phyloP scores from a whole-genome alignment of 2,888 invertebrate genomes.

The Drosophila sordidapex region DNA sequence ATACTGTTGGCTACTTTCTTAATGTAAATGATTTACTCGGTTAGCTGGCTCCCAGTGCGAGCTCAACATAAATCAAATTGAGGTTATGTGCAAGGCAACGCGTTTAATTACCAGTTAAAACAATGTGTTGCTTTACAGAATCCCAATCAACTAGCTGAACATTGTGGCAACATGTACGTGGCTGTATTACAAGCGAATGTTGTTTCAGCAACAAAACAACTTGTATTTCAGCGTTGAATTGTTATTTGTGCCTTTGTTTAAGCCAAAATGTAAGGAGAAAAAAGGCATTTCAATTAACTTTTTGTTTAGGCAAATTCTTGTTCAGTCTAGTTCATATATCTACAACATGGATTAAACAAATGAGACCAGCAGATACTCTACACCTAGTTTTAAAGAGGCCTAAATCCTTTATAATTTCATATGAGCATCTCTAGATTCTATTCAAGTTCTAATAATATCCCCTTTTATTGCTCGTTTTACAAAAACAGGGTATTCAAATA shows the following conservation, averaged over 20 bases:
- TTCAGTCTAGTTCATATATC: background rate
- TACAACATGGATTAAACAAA: background rate
- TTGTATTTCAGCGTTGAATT: constrained; percentile 21
- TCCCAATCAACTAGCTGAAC: constrained; percentile 7
- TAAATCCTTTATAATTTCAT: background rate
- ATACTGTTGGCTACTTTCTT: constrained; percentile 5
- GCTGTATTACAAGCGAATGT: constrained; percentile 1
- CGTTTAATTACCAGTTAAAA: constrained; percentile 5
- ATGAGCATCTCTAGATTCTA: too few species aligned
- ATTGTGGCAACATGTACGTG: constrained; percentile 18
- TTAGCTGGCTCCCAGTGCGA: constrained; percentile 11
- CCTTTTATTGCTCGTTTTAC: too few species aligned
- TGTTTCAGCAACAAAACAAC: constrained; percentile 19
- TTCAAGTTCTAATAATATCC: background rate
- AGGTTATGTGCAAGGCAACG: background rate
- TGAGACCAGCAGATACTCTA: background rate
- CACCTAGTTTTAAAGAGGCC: background rate
- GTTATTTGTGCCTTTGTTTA: constrained; percentile 17
- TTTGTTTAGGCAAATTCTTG: constrained; percentile 23
- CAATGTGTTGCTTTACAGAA: constrained; percentile 7
- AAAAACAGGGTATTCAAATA: constrained; percentile 11
- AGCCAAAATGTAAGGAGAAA: constrained; percentile 16
- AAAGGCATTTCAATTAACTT: constrained; percentile 43
- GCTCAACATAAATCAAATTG: constrained; percentile 11
- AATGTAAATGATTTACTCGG: constrained; percentile 15